These are phyloP conservation scores for Crypturellus undulatus DNA, from an alignment of 2,113 vertebrate genomes.

Conservation along the genomic window DNA sequence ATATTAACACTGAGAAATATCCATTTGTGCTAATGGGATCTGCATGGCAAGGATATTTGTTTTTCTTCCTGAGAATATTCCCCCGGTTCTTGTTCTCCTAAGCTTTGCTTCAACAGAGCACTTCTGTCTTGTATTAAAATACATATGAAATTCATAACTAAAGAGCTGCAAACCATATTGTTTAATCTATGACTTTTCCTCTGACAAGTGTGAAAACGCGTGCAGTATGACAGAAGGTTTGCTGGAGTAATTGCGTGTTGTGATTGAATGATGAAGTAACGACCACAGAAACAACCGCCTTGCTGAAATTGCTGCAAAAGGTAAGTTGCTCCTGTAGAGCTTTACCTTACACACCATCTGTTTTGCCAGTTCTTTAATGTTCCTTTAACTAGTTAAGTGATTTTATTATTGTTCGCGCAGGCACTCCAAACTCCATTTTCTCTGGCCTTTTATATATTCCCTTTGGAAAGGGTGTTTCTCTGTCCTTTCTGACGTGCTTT, in stretches of 20 bases:
- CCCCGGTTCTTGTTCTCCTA: slow-evolving; percentile 8
- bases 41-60: not conserved
- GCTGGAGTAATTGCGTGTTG: slow-evolving; percentile 62
- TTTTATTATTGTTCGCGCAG: not conserved
- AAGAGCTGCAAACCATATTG: slow-evolving; percentile 58
- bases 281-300: slow-evolving; percentile 35
- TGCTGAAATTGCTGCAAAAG: slow-evolving; percentile 46
- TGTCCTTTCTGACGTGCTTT: not conserved
- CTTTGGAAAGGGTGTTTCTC: not conserved
- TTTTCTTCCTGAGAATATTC: not conserved
- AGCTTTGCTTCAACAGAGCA: slow-evolving; percentile 1
- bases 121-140: slow-evolving; percentile 31
- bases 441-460: not conserved
- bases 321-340: slow-evolving; percentile 56
- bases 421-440: not conserved
- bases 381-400: slow-evolving; percentile 43
- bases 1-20: not conserved
- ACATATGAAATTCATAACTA: slow-evolving; percentile 40
- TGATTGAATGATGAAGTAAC: slow-evolving; percentile 57
- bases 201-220: slow-evolving; percentile 46
- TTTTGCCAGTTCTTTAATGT: slow-evolving; percentile 51
- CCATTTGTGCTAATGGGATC: slow-evolving; percentile 4
- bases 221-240: slow-evolving; percentile 30
- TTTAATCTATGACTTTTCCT: slow-evolving; percentile 56
- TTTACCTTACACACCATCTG: slow-evolving; percentile 60